phyloP scores from a whole-genome alignment of 2,113 vertebrate genomes.

The Semicossyphus pulcher region DNA sequence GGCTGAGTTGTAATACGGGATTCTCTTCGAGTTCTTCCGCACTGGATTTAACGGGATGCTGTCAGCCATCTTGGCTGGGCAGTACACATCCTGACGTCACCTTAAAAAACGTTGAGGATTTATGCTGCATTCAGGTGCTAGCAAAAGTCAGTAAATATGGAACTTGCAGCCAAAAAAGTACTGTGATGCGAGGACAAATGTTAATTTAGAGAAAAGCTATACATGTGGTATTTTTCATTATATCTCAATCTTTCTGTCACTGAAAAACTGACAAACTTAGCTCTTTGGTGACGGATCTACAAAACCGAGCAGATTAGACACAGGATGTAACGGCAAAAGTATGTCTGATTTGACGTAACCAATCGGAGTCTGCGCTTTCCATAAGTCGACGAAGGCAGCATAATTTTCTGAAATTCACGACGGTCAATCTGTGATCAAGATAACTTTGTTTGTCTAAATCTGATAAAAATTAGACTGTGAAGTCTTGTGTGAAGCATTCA shows the following conservation, averaged over 20 bases:
- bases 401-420: not conserved
- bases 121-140: not conserved
- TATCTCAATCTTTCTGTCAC: no score
- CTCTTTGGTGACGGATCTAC: no score
- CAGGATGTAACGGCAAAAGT: no score
- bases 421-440: not conserved
- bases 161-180: fast-evolving
- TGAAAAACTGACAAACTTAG: no score
- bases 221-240: no score
- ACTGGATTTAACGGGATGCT: slow-evolving; percentile 81
- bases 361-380: no score
- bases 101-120: not conserved
- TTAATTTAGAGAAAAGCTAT: no score
- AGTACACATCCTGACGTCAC: slow-evolving; percentile 74
- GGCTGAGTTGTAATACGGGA: slow-evolving; percentile 74
- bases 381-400: not conserved
- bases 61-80: slow-evolving; percentile 84
- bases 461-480: not conserved
- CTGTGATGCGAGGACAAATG: no score
- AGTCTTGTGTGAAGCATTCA: not conserved
- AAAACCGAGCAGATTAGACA: no score
- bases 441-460: not conserved
- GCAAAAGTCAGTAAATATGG: not conserved
- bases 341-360: fast-evolving
- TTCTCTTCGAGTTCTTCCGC: slow-evolving; percentile 77